A percentile compares a stretch with the other conserved stretches of the same genome.
These are phyloP conservation scores for Acrobasis consociella DNA, from an alignment of 2,888 invertebrate genomes.

Conservation along the genomic window DNA sequence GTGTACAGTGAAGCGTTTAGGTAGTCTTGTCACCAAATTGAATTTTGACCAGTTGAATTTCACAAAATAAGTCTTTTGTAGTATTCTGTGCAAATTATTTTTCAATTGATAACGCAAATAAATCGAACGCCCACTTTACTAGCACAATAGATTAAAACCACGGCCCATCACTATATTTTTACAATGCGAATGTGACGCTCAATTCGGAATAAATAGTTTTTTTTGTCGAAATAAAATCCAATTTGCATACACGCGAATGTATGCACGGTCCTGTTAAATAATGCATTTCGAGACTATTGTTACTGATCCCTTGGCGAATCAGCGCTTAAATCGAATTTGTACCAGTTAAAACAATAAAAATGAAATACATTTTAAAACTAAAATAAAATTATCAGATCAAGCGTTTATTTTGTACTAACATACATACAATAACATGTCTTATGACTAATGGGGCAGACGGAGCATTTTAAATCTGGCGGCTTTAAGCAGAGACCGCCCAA, in stretches of 20 bases:
- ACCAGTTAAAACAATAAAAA: neutral
- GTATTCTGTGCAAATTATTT: neutral
- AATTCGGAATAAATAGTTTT: slow-evolving; percentile 18
- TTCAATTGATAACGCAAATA: slow-evolving; percentile 4
- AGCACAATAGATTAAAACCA: slow-evolving; percentile 15
- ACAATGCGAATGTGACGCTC: slow-evolving; percentile 20
- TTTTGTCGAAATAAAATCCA: slow-evolving; percentile 17
- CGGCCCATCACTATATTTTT: slow-evolving; percentile 8
- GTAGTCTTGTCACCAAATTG: no score
- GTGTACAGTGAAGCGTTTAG: no score
- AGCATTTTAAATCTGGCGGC: no score
- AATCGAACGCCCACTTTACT: slow-evolving; percentile 1
- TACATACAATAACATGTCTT: no score
- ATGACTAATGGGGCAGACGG: no score
- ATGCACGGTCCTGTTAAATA: slow-evolving; percentile 21
- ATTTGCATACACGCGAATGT: slow-evolving; percentile 23
- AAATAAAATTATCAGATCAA: neutral
- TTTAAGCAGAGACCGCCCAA: no score
- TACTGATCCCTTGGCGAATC: slow-evolving; percentile 20
- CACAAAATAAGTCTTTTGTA: no score
- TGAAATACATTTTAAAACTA: neutral
- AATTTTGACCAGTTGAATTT: no score
- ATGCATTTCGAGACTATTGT: slow-evolving; percentile 22
- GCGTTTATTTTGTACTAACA: neutral
- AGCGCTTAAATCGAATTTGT: slow-evolving; percentile 18